Percentiles rank a stretch among this genome's conserved stretches.
phyloP scores from a whole-genome alignment of 2,797 vertebrate genomes.

The Cheirogaleus major region DNA sequence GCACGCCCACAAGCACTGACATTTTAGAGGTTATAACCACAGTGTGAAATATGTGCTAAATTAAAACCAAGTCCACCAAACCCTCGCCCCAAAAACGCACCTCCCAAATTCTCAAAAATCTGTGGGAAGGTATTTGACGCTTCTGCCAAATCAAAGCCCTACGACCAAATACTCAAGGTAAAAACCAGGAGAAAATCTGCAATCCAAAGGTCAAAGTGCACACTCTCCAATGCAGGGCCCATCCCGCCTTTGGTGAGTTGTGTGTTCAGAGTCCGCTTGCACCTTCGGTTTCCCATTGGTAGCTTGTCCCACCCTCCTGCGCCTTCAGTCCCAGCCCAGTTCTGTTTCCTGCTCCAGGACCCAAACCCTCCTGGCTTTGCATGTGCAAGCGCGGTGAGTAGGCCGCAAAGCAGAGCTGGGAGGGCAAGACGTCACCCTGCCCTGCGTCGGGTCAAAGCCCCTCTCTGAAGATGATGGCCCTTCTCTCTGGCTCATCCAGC shows the following conservation, averaged over 20 bases:
- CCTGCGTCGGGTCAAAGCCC: background rate
- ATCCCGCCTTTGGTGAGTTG: accelerated
- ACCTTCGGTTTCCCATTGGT: too few species aligned
- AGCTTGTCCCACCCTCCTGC: too few species aligned
- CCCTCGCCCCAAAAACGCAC: accelerated
- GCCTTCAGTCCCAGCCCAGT: background rate
- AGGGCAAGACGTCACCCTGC: too few species aligned
- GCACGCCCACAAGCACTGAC: background rate
- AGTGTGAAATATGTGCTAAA: background rate
- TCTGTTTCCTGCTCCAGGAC: background rate
- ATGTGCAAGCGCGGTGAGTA: accelerated
- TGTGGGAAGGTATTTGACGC: background rate
- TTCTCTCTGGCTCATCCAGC: background rate
- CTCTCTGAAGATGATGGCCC: background rate
- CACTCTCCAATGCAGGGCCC: accelerated
- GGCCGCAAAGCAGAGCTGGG: background rate
- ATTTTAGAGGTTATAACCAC: background rate
- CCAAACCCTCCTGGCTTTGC: background rate
- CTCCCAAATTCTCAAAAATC: background rate
- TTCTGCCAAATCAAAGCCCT: background rate
- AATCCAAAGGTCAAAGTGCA: background rate
- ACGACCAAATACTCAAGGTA: background rate
- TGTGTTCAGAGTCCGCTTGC: accelerated
- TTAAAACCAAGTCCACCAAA: background rate
- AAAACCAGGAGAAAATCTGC: background rate